Conservation (phyloP, 2,888 invertebrate species). For the Eutolmus rufibarbis region DNA sequence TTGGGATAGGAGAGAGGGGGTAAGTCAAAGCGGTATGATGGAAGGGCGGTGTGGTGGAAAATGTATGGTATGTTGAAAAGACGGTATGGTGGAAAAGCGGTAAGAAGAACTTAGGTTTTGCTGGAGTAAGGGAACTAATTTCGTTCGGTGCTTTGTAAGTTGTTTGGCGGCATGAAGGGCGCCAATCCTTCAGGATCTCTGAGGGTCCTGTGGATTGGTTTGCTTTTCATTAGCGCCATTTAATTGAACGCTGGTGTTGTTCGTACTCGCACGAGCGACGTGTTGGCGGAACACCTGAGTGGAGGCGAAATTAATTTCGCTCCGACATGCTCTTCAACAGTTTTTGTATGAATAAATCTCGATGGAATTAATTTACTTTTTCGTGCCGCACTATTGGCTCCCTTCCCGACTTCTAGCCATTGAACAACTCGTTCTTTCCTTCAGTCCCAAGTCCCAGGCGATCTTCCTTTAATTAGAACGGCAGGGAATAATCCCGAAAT, state of each 20-base stretch:
- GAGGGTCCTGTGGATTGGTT: not conserved
- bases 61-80: not conserved
- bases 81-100: not conserved
- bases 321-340: not conserved
- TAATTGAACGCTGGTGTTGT: conserved; percentile 4
- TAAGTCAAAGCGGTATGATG: not conserved
- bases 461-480: conserved; percentile 28
- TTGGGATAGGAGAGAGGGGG: not conserved
- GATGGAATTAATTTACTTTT: not conserved
- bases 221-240: not conserved
- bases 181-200: not conserved
- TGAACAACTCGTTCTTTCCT: not conserved
- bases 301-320: not conserved
- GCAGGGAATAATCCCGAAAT: not conserved
- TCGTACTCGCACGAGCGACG: not conserved
- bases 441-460: not conserved
- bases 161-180: not conserved
- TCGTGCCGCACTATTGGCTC: not conserved
- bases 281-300: not conserved
- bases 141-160: not conserved
- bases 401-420: not conserved
- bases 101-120: not conserved
- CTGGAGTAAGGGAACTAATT: not conserved
- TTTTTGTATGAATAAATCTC: not conserved
- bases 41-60: not conserved